A percentile compares a stretch with the other conserved stretches of the same genome.
Conservation (phyloP, 2,113 vertebrate genomes). For the Urocolius indicus region DNA sequence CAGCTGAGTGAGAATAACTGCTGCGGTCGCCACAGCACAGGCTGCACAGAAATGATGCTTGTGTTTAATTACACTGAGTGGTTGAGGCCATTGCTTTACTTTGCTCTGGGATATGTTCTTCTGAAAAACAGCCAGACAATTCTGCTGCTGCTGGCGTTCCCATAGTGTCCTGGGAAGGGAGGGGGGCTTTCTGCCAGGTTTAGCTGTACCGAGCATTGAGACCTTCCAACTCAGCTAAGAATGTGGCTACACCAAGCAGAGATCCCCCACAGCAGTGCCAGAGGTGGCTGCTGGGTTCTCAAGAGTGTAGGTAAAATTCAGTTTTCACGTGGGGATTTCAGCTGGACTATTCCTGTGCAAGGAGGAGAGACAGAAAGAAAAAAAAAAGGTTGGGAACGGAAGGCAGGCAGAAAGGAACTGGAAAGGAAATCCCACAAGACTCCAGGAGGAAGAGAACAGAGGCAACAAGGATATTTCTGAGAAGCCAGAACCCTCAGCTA, state of each 20-base stretch:
- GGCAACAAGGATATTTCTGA: not conserved
- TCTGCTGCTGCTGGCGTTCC: not conserved
- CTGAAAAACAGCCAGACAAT: conserved; percentile 51
- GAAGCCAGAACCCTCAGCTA: not conserved
- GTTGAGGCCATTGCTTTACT: conserved; percentile 14
- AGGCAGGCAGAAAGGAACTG: not conserved
- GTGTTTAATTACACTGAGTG: conserved; percentile 54
- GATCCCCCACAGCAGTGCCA: not conserved
- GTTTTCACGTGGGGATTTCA: not conserved
- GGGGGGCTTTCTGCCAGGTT: not conserved
- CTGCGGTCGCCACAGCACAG: not conserved
- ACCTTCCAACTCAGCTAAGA: not conserved
- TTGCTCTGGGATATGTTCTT: not conserved
- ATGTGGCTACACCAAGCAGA: not conserved
- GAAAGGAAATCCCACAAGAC: not conserved
- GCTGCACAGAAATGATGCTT: conserved; percentile 36
- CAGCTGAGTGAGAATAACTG: conserved; percentile 39
- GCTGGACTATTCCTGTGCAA: not conserved
- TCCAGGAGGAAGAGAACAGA: not conserved
- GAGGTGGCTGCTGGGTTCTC: not conserved
- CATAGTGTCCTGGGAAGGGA: not conserved
- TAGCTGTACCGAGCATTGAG: not conserved
- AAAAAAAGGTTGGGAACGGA: not conserved
- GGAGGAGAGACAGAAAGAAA: not conserved
- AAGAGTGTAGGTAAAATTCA: not conserved